Conservation (phyloP, 2,888 invertebrate species). For the Lottia gigantea region DNA sequence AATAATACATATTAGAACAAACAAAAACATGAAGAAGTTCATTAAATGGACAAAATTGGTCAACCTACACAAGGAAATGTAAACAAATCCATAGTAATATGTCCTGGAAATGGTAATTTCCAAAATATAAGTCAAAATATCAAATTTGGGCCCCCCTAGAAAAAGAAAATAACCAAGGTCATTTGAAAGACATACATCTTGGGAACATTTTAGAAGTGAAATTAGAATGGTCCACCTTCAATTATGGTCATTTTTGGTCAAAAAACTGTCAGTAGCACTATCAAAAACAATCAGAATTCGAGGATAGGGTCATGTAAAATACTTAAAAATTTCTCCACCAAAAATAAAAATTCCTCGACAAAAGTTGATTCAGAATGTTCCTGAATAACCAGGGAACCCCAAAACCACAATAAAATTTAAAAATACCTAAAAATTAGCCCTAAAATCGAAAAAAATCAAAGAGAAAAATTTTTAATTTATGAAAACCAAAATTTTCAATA, state of each 20-base stretch:
- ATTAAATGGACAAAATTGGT: no score
- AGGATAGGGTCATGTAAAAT: conserved; percentile 7
- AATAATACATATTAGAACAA: not conserved
- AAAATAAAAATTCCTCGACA: not conserved
- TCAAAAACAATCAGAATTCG: conserved; percentile 13
- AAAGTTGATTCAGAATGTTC: conserved; percentile 14
- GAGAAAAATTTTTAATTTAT: not conserved
- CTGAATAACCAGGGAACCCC: not conserved
- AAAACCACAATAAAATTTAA: not conserved
- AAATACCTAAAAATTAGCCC: not conserved
- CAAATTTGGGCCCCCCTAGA: conserved; percentile 58
- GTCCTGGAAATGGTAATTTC: conserved; percentile 22
- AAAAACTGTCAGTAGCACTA: conserved; percentile 22
- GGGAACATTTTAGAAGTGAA: conserved; percentile 31
- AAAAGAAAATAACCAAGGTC: conserved; percentile 45
- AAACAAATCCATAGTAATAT: no score
- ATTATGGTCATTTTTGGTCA: conserved; percentile 25
- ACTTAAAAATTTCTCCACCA: conserved; percentile 12
- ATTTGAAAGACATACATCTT: conserved; percentile 41
- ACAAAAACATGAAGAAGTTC: no score
- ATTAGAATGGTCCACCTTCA: conserved; percentile 43
- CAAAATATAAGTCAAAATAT: conserved; percentile 43
- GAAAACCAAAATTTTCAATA: conserved; percentile 6
- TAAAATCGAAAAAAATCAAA: not conserved
- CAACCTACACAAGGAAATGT: no score